Base-by-base conservation (phyloP, 2,797 vertebrate species). In the Paramormyrops hopkinsi region DNA sequence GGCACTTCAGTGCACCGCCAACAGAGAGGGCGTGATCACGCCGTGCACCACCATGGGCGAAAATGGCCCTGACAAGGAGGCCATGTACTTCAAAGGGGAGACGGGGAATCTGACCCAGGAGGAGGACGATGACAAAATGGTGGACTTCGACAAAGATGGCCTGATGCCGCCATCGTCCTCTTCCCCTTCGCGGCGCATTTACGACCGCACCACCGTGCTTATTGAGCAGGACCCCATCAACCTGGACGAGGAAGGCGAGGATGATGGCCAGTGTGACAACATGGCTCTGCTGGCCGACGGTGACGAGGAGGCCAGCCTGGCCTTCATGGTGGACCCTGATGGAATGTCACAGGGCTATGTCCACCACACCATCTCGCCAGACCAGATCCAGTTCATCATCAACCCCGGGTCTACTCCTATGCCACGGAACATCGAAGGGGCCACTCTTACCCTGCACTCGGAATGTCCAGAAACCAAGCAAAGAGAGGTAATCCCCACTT, bases 351-450 rank as follows among this genome's bases (percentile, higher is more conserved):
- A 99, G 94, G 99, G 99, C 93, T 99, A 99, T 0, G 98, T 99
- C 90, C 99, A 99, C 92, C 99, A 99, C 87, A 99, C 99, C 91
- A 99, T 99, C 94, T 99, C 99, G 73, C 96, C 97, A 0, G 97
- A 99, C 95, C 99, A 99, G 95, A 99, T 99, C 89, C 98, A 99
- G 90, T 96, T 99, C 90, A 99, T 98, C 1, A 99, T 99, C 93
- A 99, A 99, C 94, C 99, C 99, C 41, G 99, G 99, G 25, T 99
- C 98, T n/a, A 99, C 98, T 0, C 98, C 97, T 6, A 99, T 99
- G 99, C 99, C 99, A 0, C 97, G 98, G 82, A 99, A 99, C 93
- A 99, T 99, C 0, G 99, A 99, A 94, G 99, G 99, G 88, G 99
- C 99, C 41, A 99, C 99, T 0, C 97, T 99, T 88, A 99, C 99